These are phyloP conservation scores for Neofelis nebulosa DNA, from an alignment of 2,113 vertebrate species.

Conservation along the genomic window DNA sequence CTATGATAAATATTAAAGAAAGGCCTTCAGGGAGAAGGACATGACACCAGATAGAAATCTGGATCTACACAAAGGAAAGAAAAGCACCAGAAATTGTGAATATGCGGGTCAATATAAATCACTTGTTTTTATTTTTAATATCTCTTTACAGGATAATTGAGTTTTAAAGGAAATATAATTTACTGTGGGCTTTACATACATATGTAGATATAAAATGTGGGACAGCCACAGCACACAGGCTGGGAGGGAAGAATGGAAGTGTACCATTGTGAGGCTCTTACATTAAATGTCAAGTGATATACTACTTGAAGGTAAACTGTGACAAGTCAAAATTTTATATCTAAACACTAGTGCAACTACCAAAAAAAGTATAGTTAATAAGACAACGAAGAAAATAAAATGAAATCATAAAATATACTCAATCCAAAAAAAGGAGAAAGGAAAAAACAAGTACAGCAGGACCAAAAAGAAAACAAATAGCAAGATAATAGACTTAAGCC, in stretches of 20 bases:
- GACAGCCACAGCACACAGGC: neutral
- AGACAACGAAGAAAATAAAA: neutral
- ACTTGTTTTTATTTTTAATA: neutral
- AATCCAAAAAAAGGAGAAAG: neutral
- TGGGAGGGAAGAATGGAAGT: neutral
- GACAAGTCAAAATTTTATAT: neutral
- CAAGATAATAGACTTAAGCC: neutral
- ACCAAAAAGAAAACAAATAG: neutral
- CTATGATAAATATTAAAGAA: neutral
- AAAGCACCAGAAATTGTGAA: neutral
- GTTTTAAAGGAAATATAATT: neutral
- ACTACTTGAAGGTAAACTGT: neutral
- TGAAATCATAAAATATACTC: neutral
- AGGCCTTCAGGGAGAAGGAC: neutral
- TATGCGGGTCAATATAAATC: neutral
- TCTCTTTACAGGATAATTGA: neutral
- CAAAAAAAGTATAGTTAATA: neutral
- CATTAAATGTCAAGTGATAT: neutral
- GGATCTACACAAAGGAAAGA: neutral
- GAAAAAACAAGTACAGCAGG: neutral
- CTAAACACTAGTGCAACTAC: constrained; percentile 5
- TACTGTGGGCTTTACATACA: neutral
- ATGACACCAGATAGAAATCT: neutral
- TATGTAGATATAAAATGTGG: neutral
- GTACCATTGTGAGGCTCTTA: neutral